These are phyloP conservation scores for Vultur gryphus DNA, from an alignment of 2,797 vertebrate genomes.

Conservation along the genomic window DNA sequence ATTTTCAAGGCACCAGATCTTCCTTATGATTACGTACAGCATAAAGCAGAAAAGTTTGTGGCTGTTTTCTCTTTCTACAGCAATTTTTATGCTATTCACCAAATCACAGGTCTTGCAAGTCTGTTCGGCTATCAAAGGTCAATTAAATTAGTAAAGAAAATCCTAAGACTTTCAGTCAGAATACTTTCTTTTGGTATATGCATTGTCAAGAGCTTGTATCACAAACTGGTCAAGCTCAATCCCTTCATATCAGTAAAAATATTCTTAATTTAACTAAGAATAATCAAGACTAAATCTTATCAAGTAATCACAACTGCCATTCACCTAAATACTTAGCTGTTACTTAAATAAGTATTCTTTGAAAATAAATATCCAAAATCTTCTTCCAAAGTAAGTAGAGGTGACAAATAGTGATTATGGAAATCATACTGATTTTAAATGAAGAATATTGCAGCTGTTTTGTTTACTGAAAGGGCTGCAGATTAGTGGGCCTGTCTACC, in stretches of 20 bases:
- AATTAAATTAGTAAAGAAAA: not conserved
- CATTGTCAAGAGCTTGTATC: not conserved
- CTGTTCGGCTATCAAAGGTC: not conserved
- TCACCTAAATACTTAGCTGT: not conserved
- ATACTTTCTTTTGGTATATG: not conserved
- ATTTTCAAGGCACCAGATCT: not conserved
- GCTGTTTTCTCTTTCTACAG: not conserved
- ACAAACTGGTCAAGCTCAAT: not conserved
- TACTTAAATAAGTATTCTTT: not conserved
- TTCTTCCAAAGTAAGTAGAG: not conserved
- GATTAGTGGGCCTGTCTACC: not conserved
- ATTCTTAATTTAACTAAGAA: not conserved
- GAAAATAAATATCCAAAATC: not conserved
- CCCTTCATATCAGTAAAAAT: not conserved
- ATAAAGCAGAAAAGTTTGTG: not conserved
- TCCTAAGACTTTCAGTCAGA: not conserved
- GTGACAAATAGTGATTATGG: not conserved
- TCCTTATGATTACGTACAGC: not conserved
- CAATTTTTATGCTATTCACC: not conserved
- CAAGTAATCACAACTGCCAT: not conserved
- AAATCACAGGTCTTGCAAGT: not conserved
- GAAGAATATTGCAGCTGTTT: not conserved
- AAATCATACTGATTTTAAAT: not conserved
- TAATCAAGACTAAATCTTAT: not conserved
- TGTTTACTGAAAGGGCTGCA: not conserved